phyloP scores from a whole-genome alignment of 2,888 invertebrate genomes.

The Phytoseiulus persimilis region DNA sequence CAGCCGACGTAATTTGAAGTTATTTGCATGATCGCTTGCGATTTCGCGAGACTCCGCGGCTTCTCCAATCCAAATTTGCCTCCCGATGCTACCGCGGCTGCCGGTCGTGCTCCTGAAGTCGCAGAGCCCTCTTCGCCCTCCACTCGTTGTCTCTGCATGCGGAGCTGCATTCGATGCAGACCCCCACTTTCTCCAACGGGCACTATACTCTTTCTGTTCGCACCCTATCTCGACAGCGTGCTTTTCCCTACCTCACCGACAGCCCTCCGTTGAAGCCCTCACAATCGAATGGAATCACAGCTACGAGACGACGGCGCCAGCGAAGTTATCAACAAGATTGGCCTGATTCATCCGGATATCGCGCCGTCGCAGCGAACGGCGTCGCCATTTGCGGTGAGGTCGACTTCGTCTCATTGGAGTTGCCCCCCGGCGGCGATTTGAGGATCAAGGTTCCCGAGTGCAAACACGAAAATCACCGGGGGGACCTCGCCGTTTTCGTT shows the following conservation, averaged over 20 bases:
- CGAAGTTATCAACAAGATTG: not conserved
- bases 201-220: not conserved
- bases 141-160: not conserved
- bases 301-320: not conserved
- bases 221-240: not conserved
- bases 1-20: slow-evolving; percentile 30
- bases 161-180: not conserved
- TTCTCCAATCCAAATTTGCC: not conserved
- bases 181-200: not conserved
- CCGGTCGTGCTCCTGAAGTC: not conserved
- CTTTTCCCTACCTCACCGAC: not conserved
- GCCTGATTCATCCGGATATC: not conserved
- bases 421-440: too few relatives aligned
- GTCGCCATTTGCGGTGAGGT: not conserved
- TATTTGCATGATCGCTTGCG: slow-evolving; percentile 36
- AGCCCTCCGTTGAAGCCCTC: not conserved
- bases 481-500: not conserved
- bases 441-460: too few relatives aligned
- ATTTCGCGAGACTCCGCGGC: not conserved
- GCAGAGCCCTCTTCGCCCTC: not conserved
- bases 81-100: not conserved
- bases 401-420: not conserved
- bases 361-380: not conserved
- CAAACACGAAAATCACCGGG: too few relatives aligned
- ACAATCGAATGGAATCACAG: not conserved